Evolutionary conservation across 2,888 invertebrate genomes (phyloP).

Genomic region (Neria commutata): DNA sequence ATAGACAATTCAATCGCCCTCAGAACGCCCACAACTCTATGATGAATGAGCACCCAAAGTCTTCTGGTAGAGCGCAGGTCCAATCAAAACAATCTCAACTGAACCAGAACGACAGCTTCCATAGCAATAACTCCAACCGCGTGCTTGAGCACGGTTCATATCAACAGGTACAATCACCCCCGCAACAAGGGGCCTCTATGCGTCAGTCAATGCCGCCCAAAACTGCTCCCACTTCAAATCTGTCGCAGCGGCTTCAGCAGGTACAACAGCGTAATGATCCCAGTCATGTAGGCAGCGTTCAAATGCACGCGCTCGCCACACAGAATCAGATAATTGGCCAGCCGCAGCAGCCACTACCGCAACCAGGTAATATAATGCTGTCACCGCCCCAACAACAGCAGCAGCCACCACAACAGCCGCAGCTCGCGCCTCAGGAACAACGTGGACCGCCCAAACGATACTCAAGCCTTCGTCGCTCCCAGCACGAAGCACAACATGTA

Average conservation of each 20-base stretch:
- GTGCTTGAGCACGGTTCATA: not conserved
- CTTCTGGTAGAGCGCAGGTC: constrained; percentile 14
- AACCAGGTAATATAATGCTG: constrained; percentile 20
- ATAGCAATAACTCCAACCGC: constrained; percentile 9
- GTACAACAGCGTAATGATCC: constrained; percentile 60
- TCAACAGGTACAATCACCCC: constrained; percentile 28
- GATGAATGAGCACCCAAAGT: constrained; percentile 24
- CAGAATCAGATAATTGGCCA: constrained; percentile 48
- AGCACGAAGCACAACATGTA: constrained; percentile 51
- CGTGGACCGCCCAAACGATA: constrained; percentile 69
- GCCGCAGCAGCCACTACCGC: constrained; percentile 34
- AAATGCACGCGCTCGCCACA: constrained; percentile 59
- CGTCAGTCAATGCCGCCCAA: constrained; percentile 14
- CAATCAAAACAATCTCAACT: constrained; percentile 26
- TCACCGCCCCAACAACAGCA: constrained; percentile 33
- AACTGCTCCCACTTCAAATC: constrained; percentile 37
- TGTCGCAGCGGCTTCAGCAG: constrained; percentile 57
- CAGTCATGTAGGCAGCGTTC: constrained; percentile 60
- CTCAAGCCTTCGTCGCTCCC: constrained; percentile 67
- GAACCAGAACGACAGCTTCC: constrained; percentile 14
- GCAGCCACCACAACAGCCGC: constrained; percentile 21
- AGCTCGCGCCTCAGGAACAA: constrained; percentile 56
- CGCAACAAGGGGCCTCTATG: constrained; percentile 13
- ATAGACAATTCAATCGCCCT: constrained; percentile 1
- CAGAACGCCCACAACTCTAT: not conserved